A percentile compares a stretch with the other conserved stretches of the same genome.
phyloP scores from a whole-genome alignment of 2,113 vertebrate species.

The Ptyas mucosa region DNA sequence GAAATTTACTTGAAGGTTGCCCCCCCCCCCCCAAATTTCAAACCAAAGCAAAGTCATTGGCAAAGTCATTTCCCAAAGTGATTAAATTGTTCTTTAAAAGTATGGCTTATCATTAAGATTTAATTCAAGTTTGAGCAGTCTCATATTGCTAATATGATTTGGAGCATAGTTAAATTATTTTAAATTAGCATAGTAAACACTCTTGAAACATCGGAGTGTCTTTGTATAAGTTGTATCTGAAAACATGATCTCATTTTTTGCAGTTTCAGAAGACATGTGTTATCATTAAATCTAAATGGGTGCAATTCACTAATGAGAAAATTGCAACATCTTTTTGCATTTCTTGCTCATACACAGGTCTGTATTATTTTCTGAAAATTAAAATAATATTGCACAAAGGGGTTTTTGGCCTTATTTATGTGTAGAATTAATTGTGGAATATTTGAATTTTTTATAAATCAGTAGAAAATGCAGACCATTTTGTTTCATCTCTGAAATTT shows the following conservation, averaged over 20 bases:
- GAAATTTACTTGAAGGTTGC: background rate
- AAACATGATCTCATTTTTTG: constrained; percentile 26
- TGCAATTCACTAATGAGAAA: constrained; percentile 92
- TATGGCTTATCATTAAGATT: background rate
- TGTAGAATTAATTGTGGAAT: background rate
- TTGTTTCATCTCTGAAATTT: background rate
- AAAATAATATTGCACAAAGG: background rate
- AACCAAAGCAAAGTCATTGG: background rate
- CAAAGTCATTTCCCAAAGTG: background rate
- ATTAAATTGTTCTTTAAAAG: background rate
- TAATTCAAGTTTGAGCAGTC: background rate
- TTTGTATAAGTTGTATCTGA: background rate
- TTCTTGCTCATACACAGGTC: constrained; percentile 97
- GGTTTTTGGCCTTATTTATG: background rate
- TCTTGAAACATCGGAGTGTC: background rate
- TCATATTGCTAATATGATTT: background rate
- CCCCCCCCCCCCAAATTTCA: background rate
- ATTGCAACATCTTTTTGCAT: constrained; percentile 94
- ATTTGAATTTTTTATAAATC: background rate
- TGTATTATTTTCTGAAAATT: constrained; percentile 17
- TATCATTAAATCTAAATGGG: constrained; percentile 87
- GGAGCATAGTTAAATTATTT: background rate
- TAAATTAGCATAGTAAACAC: background rate
- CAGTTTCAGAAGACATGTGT: constrained; percentile 93
- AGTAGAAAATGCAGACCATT: background rate